phyloP scores from a whole-genome alignment of 2,797 vertebrate genomes.

The Delichon dasypus region DNA sequence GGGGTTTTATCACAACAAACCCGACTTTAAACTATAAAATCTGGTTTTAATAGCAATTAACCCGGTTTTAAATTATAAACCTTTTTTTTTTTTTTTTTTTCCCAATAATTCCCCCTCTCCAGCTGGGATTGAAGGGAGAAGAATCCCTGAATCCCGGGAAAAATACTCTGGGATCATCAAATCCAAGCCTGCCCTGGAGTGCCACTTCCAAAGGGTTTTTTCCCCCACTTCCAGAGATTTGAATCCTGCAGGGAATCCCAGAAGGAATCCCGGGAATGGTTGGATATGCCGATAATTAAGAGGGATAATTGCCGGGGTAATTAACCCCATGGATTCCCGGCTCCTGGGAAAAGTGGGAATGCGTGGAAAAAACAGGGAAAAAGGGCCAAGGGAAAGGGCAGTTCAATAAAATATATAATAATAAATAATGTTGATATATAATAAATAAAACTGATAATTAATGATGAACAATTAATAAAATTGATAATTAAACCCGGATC shows the following conservation, averaged over 20 bases:
- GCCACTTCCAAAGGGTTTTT: not conserved
- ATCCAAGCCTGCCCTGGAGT: no score
- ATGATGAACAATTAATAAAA: no score
- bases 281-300: not conserved
- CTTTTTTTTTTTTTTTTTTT: accelerated
- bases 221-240: not conserved
- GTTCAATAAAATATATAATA: no score
- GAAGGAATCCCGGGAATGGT: not conserved
- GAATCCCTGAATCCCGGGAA: not conserved
- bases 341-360: not conserved
- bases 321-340: accelerated
- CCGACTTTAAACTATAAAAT: not conserved
- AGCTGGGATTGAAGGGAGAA: not conserved
- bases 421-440: no score
- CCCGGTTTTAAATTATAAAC: not conserved
- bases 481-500: no score
- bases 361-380: not conserved
- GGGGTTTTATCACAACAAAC: not conserved
- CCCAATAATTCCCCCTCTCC: accelerated
- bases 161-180: not conserved
- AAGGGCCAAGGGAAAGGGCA: not conserved
- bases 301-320: not conserved
- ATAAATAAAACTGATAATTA: no score
- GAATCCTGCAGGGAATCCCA: not conserved
- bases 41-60: not conserved